Base-by-base conservation (phyloP, 2,797 vertebrate species). In the Pogoniulus pusillus region DNA sequence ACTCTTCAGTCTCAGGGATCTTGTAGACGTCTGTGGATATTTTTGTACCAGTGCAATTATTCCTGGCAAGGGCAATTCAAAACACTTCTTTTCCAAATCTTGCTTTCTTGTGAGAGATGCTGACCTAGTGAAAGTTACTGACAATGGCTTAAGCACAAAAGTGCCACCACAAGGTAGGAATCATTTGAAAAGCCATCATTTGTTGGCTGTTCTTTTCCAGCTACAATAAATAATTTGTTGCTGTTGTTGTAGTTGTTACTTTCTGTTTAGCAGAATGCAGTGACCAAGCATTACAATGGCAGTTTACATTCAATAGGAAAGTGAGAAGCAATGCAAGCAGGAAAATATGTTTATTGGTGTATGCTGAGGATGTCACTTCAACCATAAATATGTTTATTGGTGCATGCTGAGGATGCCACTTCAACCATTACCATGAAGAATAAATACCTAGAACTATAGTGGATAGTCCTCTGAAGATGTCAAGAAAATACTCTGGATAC, bases 101-200 rank as follows among this genome's bases (percentile, higher is more conserved):
- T 79, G 9, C 37, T 65, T 37, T 71, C 75, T 47, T 86, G 34
- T 53, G 84, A 91, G 78, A 85, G 73, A 62, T 72, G 77, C 58
- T 91, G 88, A 86, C 84, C 84, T 65, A 83, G 43, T 79, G 84
- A 84, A 65, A 85, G 39, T 37, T 74, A 66, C 32, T 79, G 76
- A 73, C n/a, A 78, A 37, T 3, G 9, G 35, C 53, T 84, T 73
- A 45, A 80, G 32, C 32, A 82, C 22, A 68, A 43, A 93, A 94
- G 51, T 39, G 35, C 74, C 49, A 57, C 72, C 58, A 49, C 35
- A 74, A 89, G 58, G 35, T 58, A 77, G 34, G 45, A 74, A 58
- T 54, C 2, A 24, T 59, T 68, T 89, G 54, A 80, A 86, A 94
- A 87, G 39, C 64, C 53, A 54, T 27, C 14, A 1, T 45, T 59